phyloP scores from a whole-genome alignment of 1,140 invertebrate species.

The Plectus sambesii region DNA sequence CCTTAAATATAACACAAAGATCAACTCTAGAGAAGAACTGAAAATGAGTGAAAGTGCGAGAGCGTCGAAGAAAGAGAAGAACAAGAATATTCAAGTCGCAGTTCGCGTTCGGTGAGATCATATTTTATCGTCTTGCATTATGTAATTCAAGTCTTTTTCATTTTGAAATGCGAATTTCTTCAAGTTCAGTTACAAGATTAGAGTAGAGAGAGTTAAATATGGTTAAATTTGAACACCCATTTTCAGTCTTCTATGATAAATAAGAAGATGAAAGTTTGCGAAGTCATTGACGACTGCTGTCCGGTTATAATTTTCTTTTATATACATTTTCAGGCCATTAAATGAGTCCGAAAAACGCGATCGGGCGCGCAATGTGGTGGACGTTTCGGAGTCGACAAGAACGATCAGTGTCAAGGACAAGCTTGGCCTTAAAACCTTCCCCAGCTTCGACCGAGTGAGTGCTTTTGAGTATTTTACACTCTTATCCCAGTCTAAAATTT shows the following conservation, averaged over 20 bases:
- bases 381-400: conserved; percentile 55
- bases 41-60: too few relatives aligned
- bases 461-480: conserved; percentile 5
- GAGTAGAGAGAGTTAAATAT: too few relatives aligned
- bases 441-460: conserved; percentile 64
- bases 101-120: conserved; percentile 63
- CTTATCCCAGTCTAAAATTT: conserved; percentile 9
- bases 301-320: too few relatives aligned
- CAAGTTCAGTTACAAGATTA: conserved; percentile 2
- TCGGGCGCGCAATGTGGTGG: conserved; percentile 59
- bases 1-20: too few relatives aligned
- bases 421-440: conserved; percentile 64
- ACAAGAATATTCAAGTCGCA: conserved; percentile 73
- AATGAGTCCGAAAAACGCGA: conserved; percentile 61
- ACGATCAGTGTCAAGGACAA: conserved; percentile 64
- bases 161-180: conserved; percentile 1
- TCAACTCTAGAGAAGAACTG: too few relatives aligned
- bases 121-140: too few relatives aligned
- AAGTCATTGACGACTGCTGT: too few relatives aligned
- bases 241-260: conserved; percentile 7
- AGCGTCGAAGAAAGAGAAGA: conserved; percentile 31
- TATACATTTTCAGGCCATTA: conserved; percentile 58
- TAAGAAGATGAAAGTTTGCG: conserved; percentile 3
- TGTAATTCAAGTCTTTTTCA: conserved; percentile 20
- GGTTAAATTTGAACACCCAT: conserved; percentile 9